Conservation (phyloP, 2,888 invertebrate species). For the Pycnomerus fuliginosus region DNA sequence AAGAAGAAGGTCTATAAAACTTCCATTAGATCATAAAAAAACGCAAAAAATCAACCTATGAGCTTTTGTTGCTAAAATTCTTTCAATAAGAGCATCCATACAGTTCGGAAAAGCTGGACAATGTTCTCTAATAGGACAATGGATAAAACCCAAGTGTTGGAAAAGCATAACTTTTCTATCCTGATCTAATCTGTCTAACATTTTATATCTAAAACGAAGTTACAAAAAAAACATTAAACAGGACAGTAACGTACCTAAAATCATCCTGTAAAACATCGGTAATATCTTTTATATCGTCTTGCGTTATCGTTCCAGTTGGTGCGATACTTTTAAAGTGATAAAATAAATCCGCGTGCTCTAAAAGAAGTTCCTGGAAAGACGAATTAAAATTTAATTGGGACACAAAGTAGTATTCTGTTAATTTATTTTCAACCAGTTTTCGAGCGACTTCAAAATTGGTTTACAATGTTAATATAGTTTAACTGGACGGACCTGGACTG, state of each 20-base stretch:
- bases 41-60: constrained; percentile 54
- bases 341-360: constrained; percentile 92
- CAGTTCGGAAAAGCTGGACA: constrained; percentile 88
- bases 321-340: constrained; percentile 90
- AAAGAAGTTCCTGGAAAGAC: constrained; percentile 69
- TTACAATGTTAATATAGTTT: too few relatives aligned
- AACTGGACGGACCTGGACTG: too few relatives aligned
- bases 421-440: too few relatives aligned
- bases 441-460: too few relatives aligned
- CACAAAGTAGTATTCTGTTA: too few relatives aligned
- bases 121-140: constrained; percentile 91
- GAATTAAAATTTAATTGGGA: too few relatives aligned
- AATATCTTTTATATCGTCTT: constrained; percentile 91
- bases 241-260: constrained; percentile 63
- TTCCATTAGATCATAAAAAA: constrained; percentile 32
- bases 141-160: constrained; percentile 93
- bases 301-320: constrained; percentile 86
- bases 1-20: constrained; percentile 57
- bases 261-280: constrained; percentile 90
- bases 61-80: constrained; percentile 67
- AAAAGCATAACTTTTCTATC: constrained; percentile 92
- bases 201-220: constrained; percentile 92
- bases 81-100: constrained; percentile 74
- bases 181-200: constrained; percentile 90
- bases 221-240: constrained; percentile 21